Conservation (phyloP, 2,113 vertebrate species). For the Albula glossodonta region DNA sequence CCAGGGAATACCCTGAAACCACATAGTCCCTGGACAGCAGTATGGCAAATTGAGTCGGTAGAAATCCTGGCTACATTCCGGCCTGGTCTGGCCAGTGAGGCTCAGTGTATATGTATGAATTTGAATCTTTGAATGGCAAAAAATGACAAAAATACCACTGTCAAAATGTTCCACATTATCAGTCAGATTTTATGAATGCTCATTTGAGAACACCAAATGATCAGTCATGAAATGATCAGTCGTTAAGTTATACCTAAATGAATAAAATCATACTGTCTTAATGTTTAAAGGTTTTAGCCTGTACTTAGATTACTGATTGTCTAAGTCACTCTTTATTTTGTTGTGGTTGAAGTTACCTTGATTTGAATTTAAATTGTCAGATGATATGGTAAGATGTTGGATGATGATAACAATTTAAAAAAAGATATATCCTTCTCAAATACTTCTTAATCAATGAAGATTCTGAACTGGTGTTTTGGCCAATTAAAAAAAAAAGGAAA, state of each 20-base stretch:
- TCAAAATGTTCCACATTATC: no score
- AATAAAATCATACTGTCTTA: background rate
- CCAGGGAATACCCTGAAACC: no score
- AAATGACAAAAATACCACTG: no score
- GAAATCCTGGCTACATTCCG: no score
- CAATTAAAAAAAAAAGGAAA: no score
- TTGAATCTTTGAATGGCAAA: no score
- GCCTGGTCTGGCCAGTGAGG: no score
- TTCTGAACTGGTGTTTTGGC: background rate
- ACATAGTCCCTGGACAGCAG: no score
- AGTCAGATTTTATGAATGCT: background rate
- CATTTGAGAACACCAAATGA: background rate
- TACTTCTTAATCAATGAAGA: background rate
- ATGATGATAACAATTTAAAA: background rate
- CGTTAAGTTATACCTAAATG: background rate
- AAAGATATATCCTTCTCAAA: background rate
- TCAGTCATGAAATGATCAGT: background rate
- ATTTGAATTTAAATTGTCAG: background rate
- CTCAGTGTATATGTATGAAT: no score
- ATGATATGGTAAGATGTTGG: background rate
- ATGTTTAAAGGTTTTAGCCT: background rate
- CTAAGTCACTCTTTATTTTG: background rate
- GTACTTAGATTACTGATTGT: background rate
- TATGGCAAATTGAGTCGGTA: no score
- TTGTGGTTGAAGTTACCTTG: background rate